Evolutionary conservation across 2,113 vertebrate genomes (phyloP).

Genomic region (Hyperopisus bebe): DNA sequence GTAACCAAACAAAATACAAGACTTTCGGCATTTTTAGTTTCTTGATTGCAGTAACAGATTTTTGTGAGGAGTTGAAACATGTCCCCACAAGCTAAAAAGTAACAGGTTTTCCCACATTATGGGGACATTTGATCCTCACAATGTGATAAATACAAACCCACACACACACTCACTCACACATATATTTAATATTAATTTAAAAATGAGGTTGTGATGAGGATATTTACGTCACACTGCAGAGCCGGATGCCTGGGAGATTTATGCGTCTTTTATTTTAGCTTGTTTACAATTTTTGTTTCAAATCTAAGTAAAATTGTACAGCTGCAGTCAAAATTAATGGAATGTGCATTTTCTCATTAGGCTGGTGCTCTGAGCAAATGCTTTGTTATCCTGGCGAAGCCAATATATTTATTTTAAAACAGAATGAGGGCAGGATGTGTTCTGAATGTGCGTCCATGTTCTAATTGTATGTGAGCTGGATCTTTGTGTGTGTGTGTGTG

Average conservation of each 20-base stretch:
- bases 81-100: too few relatives aligned
- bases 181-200: background rate
- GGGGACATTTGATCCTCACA: too few relatives aligned
- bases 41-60: too few relatives aligned
- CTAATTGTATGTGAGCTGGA: background rate
- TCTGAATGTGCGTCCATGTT: background rate
- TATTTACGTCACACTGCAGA: background rate
- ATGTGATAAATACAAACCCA: background rate
- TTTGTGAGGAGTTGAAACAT: too few relatives aligned
- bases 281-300: background rate
- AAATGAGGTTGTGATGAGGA: background rate
- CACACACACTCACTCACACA: background rate
- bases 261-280: background rate
- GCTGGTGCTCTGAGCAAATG: background rate
- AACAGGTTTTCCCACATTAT: too few relatives aligned
- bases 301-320: background rate
- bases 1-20: too few relatives aligned
- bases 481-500: background rate
- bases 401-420: background rate
- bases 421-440: background rate
- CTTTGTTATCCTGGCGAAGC: background rate
- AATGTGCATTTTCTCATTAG: background rate
- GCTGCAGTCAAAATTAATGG: background rate
- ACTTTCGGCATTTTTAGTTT: too few relatives aligned
- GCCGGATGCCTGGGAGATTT: background rate